Base-by-base conservation (phyloP, 1,140 invertebrate genomes). In the Penaeus chinensis region DNA sequence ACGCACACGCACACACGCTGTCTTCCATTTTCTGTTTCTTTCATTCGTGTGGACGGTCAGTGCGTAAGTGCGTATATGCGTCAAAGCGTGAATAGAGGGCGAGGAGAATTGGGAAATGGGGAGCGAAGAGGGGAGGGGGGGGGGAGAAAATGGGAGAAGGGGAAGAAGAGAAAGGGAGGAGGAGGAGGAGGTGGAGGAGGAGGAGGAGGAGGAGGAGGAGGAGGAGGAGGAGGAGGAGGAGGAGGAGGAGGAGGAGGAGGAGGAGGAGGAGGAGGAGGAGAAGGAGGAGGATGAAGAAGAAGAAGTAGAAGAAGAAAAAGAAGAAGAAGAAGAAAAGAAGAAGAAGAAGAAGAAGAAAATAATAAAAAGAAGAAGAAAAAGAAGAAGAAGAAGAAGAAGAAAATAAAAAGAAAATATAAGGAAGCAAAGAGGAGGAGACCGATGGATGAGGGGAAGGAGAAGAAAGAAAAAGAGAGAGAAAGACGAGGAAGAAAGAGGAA, bases 171-270 rank as follows among this genome's bases (percentile, higher is more conserved):
- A n/a, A 76, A 69, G n/a, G 37, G 8, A 32, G 3, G 8, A 54
- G 62, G 80, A 42, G 66, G 82, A 37, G 60, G 82, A 37, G 22
- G 54, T 42, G 60, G 42, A 84, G 27, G 65, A 66, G 27, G 18
- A 66, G 65, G 18, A 66, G 65, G 65, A 66, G 65, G 65, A 66
- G 65, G 65, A 66, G 65, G 65, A 66, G 18, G 18, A 18, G 18
- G 18, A 19, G 27, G 18, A 66, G 10, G 60, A 60, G 60, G 78
- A 80, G 18, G 18, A 66, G 27, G 65, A 66, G 2, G 65, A 66
- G 18, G 65, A 66, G 18, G 65, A 66, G 27, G 65, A 66, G 65
- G 11, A 19, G 65, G 11, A 19, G 18, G 11, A 66, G 65, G 11
- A 66, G 11, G 27, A 18, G 65, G 27, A 18, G 63, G 47, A 76